Evolutionary conservation across 2,113 vertebrate genomes (phyloP).

Genomic region (Hemichromis elongatus): DNA sequence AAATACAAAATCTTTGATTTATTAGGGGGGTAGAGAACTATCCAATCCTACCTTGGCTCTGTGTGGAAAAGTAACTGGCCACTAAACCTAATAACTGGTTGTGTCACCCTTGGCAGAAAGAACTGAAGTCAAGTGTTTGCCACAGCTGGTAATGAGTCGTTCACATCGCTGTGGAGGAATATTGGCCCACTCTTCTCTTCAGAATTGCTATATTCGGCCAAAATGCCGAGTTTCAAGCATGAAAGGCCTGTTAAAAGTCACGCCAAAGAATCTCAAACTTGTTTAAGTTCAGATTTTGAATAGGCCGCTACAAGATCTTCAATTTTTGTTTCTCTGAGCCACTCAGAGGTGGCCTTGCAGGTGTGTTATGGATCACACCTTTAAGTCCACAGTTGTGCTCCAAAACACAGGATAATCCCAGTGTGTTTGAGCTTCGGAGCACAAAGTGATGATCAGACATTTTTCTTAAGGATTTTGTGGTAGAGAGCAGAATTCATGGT

Average conservation of each 20-base stretch:
- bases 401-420: neutral
- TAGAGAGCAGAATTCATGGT: neutral
- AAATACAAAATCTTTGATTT: neutral
- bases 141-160: neutral
- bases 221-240: neutral
- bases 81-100: neutral
- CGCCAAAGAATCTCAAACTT: neutral
- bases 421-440: neutral
- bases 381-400: neutral
- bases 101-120: neutral
- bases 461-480: neutral
- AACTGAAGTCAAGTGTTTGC: neutral
- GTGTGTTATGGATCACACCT: neutral
- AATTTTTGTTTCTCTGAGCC: neutral
- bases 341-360: neutral
- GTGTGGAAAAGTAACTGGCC: neutral
- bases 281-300: neutral
- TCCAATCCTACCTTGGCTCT: neutral
- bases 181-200: neutral
- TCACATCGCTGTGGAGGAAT: neutral
- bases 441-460: neutral
- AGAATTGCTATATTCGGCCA: neutral
- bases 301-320: neutral
- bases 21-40: neutral
- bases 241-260: neutral